A percentile compares a stretch with the other conserved stretches of the same genome.
phyloP scores from a whole-genome alignment of 2,888 invertebrate species.

The Gnatocerus cornutus region DNA sequence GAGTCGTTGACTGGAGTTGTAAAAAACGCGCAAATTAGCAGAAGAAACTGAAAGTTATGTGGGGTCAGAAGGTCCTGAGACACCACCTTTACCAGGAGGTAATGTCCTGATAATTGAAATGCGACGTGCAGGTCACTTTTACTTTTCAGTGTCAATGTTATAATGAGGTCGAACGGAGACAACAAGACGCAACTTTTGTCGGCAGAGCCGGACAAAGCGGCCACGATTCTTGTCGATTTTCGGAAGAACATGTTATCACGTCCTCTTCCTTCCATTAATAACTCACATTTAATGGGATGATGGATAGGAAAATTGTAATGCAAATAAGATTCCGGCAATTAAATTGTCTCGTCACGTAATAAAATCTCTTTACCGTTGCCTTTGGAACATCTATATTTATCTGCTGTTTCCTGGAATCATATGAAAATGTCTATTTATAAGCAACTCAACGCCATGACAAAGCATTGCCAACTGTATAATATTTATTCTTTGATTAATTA shows the following conservation, averaged over 20 bases:
- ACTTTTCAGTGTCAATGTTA: slow-evolving; percentile 49
- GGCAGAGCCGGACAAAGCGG: no score
- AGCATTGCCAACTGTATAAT: slow-evolving; percentile 23
- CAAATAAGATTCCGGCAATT: slow-evolving; percentile 44
- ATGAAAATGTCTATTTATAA: slow-evolving; percentile 40
- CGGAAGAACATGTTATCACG: slow-evolving; percentile 9
- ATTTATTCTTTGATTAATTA: slow-evolving; percentile 42
- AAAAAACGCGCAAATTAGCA: slow-evolving; percentile 37
- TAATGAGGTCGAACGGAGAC: slow-evolving; percentile 42
- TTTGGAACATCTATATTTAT: slow-evolving; percentile 39
- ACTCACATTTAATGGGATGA: slow-evolving; percentile 41
- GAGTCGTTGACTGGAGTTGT: slow-evolving; percentile 13
- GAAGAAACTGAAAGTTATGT: slow-evolving; percentile 59
- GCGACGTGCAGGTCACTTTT: slow-evolving; percentile 51
- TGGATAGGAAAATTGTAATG: slow-evolving; percentile 45
- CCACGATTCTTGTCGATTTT: neutral
- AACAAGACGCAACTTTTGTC: slow-evolving; percentile 18
- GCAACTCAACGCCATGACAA: slow-evolving; percentile 8
- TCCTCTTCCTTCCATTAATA: slow-evolving; percentile 16
- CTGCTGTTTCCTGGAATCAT: slow-evolving; percentile 39
- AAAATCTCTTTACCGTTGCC: slow-evolving; percentile 43
- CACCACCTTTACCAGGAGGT: slow-evolving; percentile 45
- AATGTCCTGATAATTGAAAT: slow-evolving; percentile 49
- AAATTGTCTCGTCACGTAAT: slow-evolving; percentile 48
- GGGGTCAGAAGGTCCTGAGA: slow-evolving; percentile 57